phyloP scores from a whole-genome alignment of 2,888 invertebrate genomes.

The Orchestes rusci region DNA sequence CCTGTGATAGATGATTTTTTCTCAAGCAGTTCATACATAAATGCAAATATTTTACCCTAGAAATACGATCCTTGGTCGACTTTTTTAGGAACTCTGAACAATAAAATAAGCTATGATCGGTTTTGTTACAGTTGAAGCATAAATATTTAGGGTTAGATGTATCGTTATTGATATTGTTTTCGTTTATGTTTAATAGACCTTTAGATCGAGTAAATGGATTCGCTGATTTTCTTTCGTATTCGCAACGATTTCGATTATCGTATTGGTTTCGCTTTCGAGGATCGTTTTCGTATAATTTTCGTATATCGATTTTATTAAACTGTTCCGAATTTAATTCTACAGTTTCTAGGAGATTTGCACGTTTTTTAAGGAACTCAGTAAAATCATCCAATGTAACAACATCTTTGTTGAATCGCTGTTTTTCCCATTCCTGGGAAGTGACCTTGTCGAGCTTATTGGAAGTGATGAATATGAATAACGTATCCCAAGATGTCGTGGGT shows the following conservation, averaged over 20 bases:
- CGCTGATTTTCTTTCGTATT: too few relatives aligned
- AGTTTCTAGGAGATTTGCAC: conserved; percentile 19
- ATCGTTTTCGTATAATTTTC: too few relatives aligned
- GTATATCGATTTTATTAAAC: too few relatives aligned
- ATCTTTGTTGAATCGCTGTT: background rate
- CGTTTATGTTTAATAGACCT: too few relatives aligned
- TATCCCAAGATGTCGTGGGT: conserved; percentile 18
- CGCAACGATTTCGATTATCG: too few relatives aligned
- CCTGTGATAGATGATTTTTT: conserved; percentile 8
- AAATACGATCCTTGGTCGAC: conserved; percentile 8
- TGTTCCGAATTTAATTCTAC: conserved; percentile 11
- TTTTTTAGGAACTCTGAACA: conserved; percentile 13
- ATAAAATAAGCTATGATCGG: too few relatives aligned
- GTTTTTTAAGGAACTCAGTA: conserved; percentile 16
- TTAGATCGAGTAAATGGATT: too few relatives aligned
- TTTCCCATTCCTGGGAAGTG: conserved; percentile 18
- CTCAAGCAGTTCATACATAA: conserved; percentile 16
- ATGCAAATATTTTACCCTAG: conserved; percentile 5
- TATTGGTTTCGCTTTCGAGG: too few relatives aligned
- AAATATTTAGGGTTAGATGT: too few relatives aligned
- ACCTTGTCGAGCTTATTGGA: conserved; percentile 13
- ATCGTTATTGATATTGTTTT: too few relatives aligned
- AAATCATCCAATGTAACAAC: conserved; percentile 9
- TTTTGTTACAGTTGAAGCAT: too few relatives aligned
- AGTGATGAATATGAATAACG: conserved; percentile 20